phyloP scores from a whole-genome alignment of 1,140 invertebrate species.

The Calliopsis andreniformis region DNA sequence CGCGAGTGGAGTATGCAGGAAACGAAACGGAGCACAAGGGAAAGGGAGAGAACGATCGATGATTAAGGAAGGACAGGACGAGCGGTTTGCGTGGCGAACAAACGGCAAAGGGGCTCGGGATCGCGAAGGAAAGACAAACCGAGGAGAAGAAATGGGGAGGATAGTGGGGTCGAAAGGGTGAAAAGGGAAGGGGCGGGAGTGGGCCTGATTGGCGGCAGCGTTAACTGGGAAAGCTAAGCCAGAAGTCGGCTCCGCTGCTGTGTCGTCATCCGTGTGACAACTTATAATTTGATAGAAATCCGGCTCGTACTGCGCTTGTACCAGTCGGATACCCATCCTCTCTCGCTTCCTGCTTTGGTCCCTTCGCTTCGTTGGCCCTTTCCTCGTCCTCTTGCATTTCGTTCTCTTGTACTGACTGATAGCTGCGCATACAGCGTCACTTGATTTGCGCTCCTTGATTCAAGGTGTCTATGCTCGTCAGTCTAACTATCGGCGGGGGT shows the following conservation, averaged over 20 bases:
- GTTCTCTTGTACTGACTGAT: background rate
- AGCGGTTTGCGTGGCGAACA: background rate
- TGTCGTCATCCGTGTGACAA: conserved; percentile 75
- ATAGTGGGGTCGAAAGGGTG: conserved; percentile 54
- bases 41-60: background rate
- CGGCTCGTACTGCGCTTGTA: conserved; percentile 59
- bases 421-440: background rate
- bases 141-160: conserved; percentile 25
- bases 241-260: conserved; percentile 64
- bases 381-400: background rate
- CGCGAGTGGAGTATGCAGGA: conserved; percentile 18
- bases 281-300: conserved; percentile 77
- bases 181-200: conserved; percentile 29
- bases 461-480: conserved; percentile 32
- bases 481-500: conserved; percentile 10
- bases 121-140: conserved; percentile 28
- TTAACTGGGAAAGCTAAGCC: conserved; percentile 73
- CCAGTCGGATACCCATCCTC: conserved; percentile 48
- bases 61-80: background rate
- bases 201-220: conserved; percentile 70
- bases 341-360: conserved; percentile 20
- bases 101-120: background rate
- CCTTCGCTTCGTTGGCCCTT: conserved; percentile 14
- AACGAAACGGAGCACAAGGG: conserved; percentile 19
- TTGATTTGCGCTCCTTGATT: conserved; percentile 13